Conservation (phyloP, 1,140 invertebrate genomes). For the Zaprionus nigranus region DNA sequence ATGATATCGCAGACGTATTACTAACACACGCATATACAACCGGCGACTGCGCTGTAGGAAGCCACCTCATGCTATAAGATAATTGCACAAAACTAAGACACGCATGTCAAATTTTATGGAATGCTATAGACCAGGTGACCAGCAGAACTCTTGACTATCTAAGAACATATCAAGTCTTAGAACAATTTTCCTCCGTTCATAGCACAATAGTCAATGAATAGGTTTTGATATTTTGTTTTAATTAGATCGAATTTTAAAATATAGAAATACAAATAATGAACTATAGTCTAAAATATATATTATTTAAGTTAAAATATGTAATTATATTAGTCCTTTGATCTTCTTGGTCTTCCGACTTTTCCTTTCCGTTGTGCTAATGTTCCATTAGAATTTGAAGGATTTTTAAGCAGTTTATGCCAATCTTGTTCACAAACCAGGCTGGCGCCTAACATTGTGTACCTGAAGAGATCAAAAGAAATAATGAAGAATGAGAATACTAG, state of each 20-base stretch:
- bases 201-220: neutral
- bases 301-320: slow-evolving; percentile 73
- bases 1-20: neutral
- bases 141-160: no score
- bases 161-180: no score
- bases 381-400: slow-evolving; percentile 85
- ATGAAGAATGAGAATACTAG: neutral
- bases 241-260: slow-evolving; percentile 56
- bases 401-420: slow-evolving; percentile 95
- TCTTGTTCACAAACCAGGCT: slow-evolving; percentile 95
- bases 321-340: slow-evolving; percentile 82
- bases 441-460: slow-evolving; percentile 93
- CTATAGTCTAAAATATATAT: slow-evolving; percentile 74
- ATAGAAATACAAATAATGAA: slow-evolving; percentile 60
- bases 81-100: neutral
- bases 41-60: neutral
- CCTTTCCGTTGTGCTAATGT: slow-evolving; percentile 91
- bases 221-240: slow-evolving; percentile 54
- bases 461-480: slow-evolving; percentile 69
- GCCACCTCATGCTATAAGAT: neutral
- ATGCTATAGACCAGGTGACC: neutral
- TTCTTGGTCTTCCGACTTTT: slow-evolving; percentile 86
- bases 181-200: no score
- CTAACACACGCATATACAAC: neutral
- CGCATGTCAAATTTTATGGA: neutral